Conservation (phyloP, 2,113 vertebrate genomes). For the Cephalopterus ornatus region DNA sequence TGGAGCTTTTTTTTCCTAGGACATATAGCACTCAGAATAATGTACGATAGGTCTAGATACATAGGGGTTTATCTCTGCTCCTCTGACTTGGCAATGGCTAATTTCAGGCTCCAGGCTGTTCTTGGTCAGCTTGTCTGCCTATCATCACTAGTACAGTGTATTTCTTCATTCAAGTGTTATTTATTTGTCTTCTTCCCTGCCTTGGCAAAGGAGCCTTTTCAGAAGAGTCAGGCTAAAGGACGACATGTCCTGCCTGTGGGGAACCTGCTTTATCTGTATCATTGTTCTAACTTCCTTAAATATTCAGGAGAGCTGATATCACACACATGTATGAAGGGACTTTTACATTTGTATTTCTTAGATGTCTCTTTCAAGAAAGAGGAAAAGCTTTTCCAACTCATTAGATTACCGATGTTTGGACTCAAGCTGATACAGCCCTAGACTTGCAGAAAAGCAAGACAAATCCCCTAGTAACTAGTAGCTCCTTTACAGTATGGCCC, state of each 20-base stretch:
- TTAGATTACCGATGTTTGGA: neutral
- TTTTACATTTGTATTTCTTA: neutral
- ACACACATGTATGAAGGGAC: neutral
- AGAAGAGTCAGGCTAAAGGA: neutral
- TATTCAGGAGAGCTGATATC: neutral
- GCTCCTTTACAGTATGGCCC: neutral
- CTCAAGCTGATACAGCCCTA: neutral
- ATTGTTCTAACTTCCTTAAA: neutral
- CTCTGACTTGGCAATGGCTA: neutral
- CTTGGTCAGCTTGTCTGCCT: neutral
- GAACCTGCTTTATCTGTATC: neutral
- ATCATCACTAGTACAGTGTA: neutral
- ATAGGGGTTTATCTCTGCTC: neutral
- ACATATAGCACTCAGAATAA: neutral
- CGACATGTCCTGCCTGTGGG: neutral
- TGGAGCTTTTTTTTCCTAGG: accelerated
- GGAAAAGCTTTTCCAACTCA: neutral
- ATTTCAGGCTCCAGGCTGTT: neutral
- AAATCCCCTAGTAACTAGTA: neutral
- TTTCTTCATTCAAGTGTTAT: neutral
- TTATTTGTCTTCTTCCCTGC: neutral
- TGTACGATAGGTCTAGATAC: neutral
- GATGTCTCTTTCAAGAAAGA: neutral
- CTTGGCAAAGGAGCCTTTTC: neutral
- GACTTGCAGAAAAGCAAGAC: neutral